Conservation (phyloP, 2,797 vertebrate species). For the Lacerta agilis region DNA sequence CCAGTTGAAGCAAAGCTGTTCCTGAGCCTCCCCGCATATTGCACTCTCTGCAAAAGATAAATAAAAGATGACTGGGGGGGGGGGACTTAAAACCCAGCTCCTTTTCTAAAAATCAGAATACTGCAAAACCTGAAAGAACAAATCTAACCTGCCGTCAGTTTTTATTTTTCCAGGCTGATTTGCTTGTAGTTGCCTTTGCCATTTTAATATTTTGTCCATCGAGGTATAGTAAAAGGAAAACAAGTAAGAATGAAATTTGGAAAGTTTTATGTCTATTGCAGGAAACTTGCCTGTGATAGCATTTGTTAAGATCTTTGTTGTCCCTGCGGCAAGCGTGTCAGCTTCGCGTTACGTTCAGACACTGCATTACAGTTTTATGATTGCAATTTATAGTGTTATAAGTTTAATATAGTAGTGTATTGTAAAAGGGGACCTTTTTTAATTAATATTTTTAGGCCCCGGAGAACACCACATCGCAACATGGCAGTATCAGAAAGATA, state of each 20-base stretch:
- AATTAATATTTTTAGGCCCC: conserved; percentile 53
- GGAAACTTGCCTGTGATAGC: conserved; percentile 47
- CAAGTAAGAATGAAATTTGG: conserved; percentile 54
- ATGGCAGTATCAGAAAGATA: not conserved
- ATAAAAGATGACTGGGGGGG: not conserved
- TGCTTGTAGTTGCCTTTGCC: conserved; percentile 45
- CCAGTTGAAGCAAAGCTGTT: not conserved
- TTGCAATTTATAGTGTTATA: conserved; percentile 55
- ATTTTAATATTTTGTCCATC: conserved; percentile 51
- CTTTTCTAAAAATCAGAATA: not conserved
- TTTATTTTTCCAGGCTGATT: conserved; percentile 68
- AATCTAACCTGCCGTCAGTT: conserved; percentile 28
- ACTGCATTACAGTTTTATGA: conserved; percentile 61
- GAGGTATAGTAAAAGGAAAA: conserved; percentile 53
- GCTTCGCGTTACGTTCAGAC: conserved; percentile 49
- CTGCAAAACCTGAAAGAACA: not conserved
- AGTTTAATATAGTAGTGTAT: conserved; percentile 58
- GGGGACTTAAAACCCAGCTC: not conserved
- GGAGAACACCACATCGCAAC: not conserved
- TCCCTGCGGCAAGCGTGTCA: not conserved
- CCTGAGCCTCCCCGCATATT: not conserved
- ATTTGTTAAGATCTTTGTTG: conserved; percentile 54
- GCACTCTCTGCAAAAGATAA: not conserved
- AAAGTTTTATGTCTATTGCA: conserved; percentile 62
- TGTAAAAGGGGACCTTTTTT: conserved; percentile 34